phyloP scores from a whole-genome alignment of 2,113 vertebrate species.

The Neopipo cinnamomea region DNA sequence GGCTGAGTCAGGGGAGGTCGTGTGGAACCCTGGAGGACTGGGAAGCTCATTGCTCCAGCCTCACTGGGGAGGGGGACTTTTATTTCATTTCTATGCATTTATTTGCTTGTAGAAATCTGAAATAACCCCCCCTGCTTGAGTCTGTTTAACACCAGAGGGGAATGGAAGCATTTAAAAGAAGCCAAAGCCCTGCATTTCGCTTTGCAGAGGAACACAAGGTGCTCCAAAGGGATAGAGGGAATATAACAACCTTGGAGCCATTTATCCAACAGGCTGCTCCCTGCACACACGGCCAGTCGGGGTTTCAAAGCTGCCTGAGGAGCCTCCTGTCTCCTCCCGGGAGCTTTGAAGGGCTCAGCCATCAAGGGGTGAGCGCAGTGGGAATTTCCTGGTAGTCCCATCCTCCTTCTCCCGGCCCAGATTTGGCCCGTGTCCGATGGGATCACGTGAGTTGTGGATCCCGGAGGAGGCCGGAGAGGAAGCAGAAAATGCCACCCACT shows the following conservation, averaged over 20 bases:
- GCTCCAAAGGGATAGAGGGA: background rate
- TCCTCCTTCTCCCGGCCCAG: background rate
- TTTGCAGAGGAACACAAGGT: background rate
- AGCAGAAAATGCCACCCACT: slow-evolving; percentile 64
- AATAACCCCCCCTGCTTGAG: background rate
- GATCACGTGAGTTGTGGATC: slow-evolving; percentile 29
- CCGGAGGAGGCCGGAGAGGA: slow-evolving; percentile 40
- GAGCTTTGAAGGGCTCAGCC: background rate
- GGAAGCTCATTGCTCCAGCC: background rate
- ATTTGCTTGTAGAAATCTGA: background rate
- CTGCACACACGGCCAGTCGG: rapidly evolving
- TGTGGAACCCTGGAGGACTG: background rate
- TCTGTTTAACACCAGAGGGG: background rate
- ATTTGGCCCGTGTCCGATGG: background rate
- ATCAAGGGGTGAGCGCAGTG: background rate
- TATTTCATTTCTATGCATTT: background rate
- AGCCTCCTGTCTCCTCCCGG: background rate
- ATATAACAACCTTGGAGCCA: background rate
- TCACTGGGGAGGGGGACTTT: rapidly evolving
- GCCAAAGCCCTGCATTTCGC: background rate
- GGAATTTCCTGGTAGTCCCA: background rate
- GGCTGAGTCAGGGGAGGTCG: background rate
- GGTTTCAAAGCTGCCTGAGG: background rate
- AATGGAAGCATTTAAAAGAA: background rate
- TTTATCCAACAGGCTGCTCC: background rate